These are phyloP conservation scores for Crotalus helleri DNA, from an alignment of 2,113 vertebrate species.

Conservation along the genomic window DNA sequence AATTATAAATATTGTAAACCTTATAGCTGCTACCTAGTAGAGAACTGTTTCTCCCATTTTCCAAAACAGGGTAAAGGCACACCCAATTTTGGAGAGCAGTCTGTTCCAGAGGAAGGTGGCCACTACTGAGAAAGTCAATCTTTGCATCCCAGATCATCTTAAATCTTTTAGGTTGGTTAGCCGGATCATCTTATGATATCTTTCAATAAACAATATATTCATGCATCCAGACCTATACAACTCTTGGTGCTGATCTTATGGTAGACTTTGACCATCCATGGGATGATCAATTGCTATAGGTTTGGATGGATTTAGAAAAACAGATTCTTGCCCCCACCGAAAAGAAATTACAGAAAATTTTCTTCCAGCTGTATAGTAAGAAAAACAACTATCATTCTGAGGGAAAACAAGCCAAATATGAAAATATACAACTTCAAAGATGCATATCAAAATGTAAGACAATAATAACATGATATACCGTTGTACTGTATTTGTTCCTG, in stretches of 20 bases:
- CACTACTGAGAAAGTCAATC: not conserved
- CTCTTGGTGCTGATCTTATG: not conserved
- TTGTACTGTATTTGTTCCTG: not conserved
- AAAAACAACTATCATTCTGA: not conserved
- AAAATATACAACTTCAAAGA: constrained; percentile 48
- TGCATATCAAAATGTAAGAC: not conserved
- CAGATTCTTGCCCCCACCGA: not conserved
- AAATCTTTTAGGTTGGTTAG: not conserved
- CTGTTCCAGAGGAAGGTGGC: not conserved
- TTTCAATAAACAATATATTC: not conserved
- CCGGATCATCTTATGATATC: not conserved
- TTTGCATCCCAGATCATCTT: not conserved
- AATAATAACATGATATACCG: not conserved
- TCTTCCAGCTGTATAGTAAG: not conserved
- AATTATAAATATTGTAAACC: not conserved
- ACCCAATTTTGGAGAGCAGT: not conserved
- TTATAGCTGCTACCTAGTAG: not conserved
- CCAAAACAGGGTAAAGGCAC: not conserved
- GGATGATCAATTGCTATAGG: not conserved
- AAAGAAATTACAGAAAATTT: not conserved
- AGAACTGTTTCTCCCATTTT: not conserved
- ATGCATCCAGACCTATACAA: not conserved
- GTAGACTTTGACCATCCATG: not conserved
- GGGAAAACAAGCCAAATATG: constrained; percentile 40
- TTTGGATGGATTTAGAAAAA: not conserved